A percentile compares a stretch with the other conserved stretches of the same genome.
phyloP scores from a whole-genome alignment of 2,797 vertebrate species.

The Numenius phaeopus region DNA sequence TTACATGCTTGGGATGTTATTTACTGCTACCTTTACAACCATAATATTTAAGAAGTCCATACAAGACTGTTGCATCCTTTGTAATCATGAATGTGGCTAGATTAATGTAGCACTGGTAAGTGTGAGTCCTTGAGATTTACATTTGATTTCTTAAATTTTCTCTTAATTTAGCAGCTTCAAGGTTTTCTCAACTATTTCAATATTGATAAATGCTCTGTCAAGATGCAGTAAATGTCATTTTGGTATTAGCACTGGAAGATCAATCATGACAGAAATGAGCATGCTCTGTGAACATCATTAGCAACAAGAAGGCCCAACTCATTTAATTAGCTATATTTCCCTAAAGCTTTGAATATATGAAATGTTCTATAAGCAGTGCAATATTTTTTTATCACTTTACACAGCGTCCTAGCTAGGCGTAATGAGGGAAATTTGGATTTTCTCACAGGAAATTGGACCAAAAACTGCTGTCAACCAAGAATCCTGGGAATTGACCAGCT shows the following conservation, averaged over 20 bases:
- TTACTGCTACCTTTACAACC: not conserved
- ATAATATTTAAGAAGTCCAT: not conserved
- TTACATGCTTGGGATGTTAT: fast-evolving
- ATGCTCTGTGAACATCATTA: not conserved
- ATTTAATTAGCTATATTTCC: conserved; percentile 61
- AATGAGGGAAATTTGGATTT: conserved; percentile 12
- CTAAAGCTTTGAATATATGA: conserved; percentile 20
- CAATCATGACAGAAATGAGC: not conserved
- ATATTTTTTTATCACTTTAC: conserved; percentile 56
- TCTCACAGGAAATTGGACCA: conserved; percentile 22
- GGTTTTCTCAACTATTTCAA: not conserved
- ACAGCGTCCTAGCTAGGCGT: not conserved
- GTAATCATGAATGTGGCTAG: not conserved
- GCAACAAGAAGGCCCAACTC: not conserved
- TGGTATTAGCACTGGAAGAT: not conserved
- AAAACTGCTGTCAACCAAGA: conserved; percentile 35
- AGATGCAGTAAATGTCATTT: not conserved
- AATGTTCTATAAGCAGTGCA: not conserved
- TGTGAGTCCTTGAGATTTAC: not conserved
- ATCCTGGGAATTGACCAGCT: conserved; percentile 50
- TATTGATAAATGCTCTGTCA: conserved; percentile 19
- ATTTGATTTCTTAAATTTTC: not conserved
- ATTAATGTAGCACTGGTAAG: not conserved
- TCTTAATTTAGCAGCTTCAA: not conserved
- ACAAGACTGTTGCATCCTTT: not conserved